Evolutionary conservation across 1,140 invertebrate genomes (phyloP).

Genomic region (Aphelenchoides besseyi): DNA sequence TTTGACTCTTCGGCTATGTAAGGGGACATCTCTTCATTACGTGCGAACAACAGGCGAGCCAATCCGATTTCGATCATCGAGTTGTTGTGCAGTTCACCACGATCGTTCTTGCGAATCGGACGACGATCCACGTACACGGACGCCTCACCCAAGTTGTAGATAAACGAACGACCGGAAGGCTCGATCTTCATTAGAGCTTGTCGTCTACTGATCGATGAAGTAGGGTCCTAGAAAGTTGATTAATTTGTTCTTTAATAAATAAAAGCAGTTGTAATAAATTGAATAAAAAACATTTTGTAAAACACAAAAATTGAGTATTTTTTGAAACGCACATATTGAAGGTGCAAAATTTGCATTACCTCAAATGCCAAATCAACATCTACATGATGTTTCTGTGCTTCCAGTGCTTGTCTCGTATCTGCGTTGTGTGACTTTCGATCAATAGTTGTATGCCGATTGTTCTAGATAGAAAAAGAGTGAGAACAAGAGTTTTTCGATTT

Average conservation of each 20-base stretch:
- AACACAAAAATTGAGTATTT: too few relatives aligned
- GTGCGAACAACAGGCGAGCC: slow-evolving; percentile 27
- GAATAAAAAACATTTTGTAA: too few relatives aligned
- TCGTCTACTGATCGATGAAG: slow-evolving; percentile 42
- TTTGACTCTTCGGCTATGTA: not conserved
- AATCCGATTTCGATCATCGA: slow-evolving; percentile 71
- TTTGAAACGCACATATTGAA: too few relatives aligned
- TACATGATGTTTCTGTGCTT: slow-evolving; percentile 6
- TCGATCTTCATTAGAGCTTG: slow-evolving; percentile 33
- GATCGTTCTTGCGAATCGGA: slow-evolving; percentile 64
- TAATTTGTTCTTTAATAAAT: too few relatives aligned
- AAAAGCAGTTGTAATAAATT: too few relatives aligned
- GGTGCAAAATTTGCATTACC: too few relatives aligned
- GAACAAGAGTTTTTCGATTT: slow-evolving; percentile 16
- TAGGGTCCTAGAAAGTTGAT: slow-evolving; percentile 76
- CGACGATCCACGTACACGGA: slow-evolving; percentile 4
- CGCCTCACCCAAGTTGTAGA: slow-evolving; percentile 18
- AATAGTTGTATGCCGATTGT: not conserved
- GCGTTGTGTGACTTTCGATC: not conserved
- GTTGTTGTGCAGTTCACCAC: slow-evolving; percentile 82
- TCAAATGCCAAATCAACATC: slow-evolving; percentile 73
- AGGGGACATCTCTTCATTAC: slow-evolving; percentile 35
- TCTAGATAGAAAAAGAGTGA: not conserved
- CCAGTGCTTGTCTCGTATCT: not conserved
- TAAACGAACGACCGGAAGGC: slow-evolving; percentile 1